These are phyloP conservation scores for Drosophila subpulchrella DNA, from an alignment of 1,140 invertebrate species.

Conservation along the genomic window DNA sequence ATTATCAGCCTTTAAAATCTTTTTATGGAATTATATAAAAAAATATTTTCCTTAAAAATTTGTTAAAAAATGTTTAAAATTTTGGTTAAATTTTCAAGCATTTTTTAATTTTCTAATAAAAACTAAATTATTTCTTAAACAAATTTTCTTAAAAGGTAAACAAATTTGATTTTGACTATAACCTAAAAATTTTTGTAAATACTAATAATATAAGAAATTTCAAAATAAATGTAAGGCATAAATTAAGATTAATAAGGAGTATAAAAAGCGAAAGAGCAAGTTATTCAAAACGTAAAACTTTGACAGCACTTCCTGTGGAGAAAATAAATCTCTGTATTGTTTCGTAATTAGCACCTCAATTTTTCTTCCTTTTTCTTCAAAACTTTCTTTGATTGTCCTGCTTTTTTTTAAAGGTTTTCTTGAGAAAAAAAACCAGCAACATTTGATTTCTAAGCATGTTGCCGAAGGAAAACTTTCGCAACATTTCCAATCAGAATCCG, in stretches of 20 bases:
- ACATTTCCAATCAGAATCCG: conserved; percentile 15
- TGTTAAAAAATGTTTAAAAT: too few species aligned
- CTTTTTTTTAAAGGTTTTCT: background rate
- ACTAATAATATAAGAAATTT: too few species aligned
- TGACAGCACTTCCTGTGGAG: conserved; percentile 1
- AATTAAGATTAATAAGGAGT: background rate
- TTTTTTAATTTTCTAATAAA: too few species aligned
- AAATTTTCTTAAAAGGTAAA: too few species aligned
- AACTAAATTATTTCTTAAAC: too few species aligned
- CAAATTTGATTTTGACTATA: too few species aligned
- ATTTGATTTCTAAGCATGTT: conserved; percentile 47
- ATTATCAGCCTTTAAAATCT: too few species aligned
- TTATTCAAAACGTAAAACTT: conserved; percentile 5
- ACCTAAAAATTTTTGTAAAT: too few species aligned
- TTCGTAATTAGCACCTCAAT: conserved; percentile 7
- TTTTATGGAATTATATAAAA: too few species aligned
- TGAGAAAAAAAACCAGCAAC: background rate
- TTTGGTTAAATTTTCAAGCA: too few species aligned
- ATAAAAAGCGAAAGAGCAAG: background rate
- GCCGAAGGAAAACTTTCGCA: conserved; percentile 54
- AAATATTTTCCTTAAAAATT: too few species aligned
- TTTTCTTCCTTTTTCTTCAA: background rate
- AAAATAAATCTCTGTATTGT: conserved; percentile 11
- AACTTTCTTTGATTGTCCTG: conserved; percentile 7
- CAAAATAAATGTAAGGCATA: background rate